Evolutionary conservation across 2,888 invertebrate genomes (phyloP).

Genomic region (Lasioglossum figueresi): DNA sequence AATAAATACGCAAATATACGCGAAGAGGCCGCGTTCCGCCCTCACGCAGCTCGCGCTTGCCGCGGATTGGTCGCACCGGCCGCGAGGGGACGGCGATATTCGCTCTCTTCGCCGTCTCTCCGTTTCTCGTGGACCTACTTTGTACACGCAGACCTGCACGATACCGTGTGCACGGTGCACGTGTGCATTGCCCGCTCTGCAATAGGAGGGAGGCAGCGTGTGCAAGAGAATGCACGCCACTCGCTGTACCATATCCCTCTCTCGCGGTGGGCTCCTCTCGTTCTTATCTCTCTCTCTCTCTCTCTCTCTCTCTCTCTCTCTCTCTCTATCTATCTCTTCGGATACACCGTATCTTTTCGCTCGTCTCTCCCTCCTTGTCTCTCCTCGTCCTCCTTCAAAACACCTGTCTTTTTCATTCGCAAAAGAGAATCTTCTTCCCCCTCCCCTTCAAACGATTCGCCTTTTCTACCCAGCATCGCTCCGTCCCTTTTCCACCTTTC

Average conservation of each 20-base stretch:
- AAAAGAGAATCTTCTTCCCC: slow-evolving; percentile 8
- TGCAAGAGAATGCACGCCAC: slow-evolving; percentile 58
- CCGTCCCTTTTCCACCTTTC: slow-evolving; percentile 17
- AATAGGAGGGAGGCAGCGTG: slow-evolving; percentile 50
- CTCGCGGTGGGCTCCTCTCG: slow-evolving; percentile 16
- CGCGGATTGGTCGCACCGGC: slow-evolving; percentile 82
- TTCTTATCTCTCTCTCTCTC: slow-evolving; percentile 10
- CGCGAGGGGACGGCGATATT: slow-evolving; percentile 82
- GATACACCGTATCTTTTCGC: slow-evolving; percentile 19
- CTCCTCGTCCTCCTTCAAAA: slow-evolving; percentile 1
- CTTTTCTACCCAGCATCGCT: neutral
- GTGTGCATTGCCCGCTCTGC: slow-evolving; percentile 28
- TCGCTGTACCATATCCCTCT: slow-evolving; percentile 56
- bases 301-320: slow-evolving; percentile 14
- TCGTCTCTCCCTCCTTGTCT: neutral
- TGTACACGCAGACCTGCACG: slow-evolving; percentile 59
- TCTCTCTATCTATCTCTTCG: slow-evolving; percentile 19
- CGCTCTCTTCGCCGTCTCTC: slow-evolving; percentile 71
- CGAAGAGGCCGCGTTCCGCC: slow-evolving; percentile 83
- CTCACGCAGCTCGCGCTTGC: slow-evolving; percentile 82
- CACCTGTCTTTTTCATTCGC: slow-evolving; percentile 27
- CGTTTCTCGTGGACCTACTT: slow-evolving; percentile 62
- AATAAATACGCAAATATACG: slow-evolving; percentile 83
- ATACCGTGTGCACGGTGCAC: slow-evolving; percentile 52
- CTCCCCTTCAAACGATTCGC: slow-evolving; percentile 39